A percentile compares a stretch with the other conserved stretches of the same genome.
phyloP scores from a whole-genome alignment of 2,888 invertebrate species.

The Netelia fuscicornis region DNA sequence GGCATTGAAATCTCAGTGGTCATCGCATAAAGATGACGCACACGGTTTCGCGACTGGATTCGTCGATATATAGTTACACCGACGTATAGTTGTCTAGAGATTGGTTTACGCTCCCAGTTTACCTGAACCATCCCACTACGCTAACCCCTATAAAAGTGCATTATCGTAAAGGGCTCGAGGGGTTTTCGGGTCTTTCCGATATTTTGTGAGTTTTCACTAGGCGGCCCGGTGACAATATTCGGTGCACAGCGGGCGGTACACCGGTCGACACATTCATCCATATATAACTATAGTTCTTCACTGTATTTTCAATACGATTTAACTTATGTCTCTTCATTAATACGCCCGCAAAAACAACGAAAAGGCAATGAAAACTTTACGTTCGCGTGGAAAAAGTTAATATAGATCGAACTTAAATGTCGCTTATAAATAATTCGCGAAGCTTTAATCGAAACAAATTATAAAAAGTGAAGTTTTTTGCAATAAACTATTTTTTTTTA shows the following conservation, averaged over 20 bases:
- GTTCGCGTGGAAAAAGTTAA: background rate
- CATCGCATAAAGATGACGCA: background rate
- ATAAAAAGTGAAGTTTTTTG: too few relatives aligned
- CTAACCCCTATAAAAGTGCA: conserved; percentile 58
- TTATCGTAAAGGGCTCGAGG: conserved; percentile 65
- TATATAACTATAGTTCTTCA: background rate
- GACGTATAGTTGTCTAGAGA: background rate
- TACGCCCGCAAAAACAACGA: background rate
- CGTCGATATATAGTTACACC: background rate
- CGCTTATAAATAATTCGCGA: background rate
- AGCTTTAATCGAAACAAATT: too few relatives aligned
- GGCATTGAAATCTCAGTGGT: conserved; percentile 1
- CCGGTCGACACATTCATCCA: background rate
- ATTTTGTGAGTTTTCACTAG: conserved; percentile 57
- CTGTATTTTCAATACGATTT: background rate
- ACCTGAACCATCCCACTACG: conserved; percentile 55
- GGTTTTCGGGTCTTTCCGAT: conserved; percentile 24
- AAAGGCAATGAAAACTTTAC: background rate
- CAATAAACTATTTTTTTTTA: too few relatives aligned
- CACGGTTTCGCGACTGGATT: background rate
- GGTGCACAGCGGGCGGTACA: conserved; percentile 33
- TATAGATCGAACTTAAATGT: background rate
- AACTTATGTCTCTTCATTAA: background rate
- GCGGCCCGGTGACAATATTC: conserved; percentile 38
- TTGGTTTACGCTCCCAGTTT: conserved; percentile 37